Evolutionary conservation across 2,113 vertebrate genomes (phyloP).

Genomic region (Sterrhoptilus dennistouni): DNA sequence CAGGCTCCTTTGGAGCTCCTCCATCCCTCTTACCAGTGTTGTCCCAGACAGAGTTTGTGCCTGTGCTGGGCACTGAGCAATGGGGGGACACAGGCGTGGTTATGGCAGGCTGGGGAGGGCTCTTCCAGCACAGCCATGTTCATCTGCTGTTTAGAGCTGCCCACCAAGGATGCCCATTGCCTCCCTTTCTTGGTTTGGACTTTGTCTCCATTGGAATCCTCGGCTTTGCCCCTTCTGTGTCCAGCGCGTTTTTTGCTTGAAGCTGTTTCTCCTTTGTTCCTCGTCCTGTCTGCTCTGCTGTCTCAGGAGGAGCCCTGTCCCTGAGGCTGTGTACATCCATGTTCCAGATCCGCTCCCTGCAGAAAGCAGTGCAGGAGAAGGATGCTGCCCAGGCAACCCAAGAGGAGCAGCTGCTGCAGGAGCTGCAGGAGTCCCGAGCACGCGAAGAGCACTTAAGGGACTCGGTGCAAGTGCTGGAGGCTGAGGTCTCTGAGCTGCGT

Average conservation of each 20-base stretch:
- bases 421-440: background rate
- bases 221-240: background rate
- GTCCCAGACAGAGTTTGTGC: background rate
- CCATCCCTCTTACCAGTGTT: too few species aligned
- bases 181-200: background rate
- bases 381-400: conserved; percentile 44
- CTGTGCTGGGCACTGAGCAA: background rate
- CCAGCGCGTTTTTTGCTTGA: background rate
- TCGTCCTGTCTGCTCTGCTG: background rate
- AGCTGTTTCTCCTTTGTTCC: background rate
- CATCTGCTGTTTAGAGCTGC: background rate
- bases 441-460: background rate
- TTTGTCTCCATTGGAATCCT: background rate
- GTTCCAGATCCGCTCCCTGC: conserved; percentile 55
- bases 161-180: background rate
- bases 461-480: background rate
- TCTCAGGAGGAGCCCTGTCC: background rate
- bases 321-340: background rate
- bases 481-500: conserved; percentile 45
- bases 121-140: background rate
- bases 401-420: conserved; percentile 16
- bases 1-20: too few species aligned
- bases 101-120: background rate
- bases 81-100: background rate
- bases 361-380: conserved; percentile 54